Evolutionary conservation across 2,888 invertebrate genomes (phyloP).

Genomic region (Drosophila meridionalis): DNA sequence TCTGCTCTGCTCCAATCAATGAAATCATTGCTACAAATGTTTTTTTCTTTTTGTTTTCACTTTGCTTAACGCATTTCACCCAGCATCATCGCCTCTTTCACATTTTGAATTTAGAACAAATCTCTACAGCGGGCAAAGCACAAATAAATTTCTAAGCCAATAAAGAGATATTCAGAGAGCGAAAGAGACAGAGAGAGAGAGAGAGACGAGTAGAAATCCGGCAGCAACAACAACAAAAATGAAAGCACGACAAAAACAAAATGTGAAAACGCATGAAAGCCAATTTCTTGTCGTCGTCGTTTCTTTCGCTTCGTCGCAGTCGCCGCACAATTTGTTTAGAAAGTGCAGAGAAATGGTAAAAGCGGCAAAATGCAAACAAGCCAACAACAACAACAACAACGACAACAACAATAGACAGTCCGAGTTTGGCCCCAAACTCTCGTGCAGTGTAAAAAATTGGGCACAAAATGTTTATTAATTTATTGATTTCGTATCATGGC

Average conservation of each 20-base stretch:
- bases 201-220: slow-evolving; percentile 66
- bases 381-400: slow-evolving; percentile 43
- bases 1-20: slow-evolving; percentile 37
- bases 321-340: slow-evolving; percentile 81
- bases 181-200: slow-evolving; percentile 34
- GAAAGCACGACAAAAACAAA: slow-evolving; percentile 81
- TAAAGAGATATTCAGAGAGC: slow-evolving; percentile 55
- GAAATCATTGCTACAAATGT: slow-evolving; percentile 43
- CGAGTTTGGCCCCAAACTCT: slow-evolving; percentile 57
- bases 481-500: slow-evolving; percentile 67
- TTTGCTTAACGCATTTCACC: slow-evolving; percentile 66
- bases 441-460: slow-evolving; percentile 66
- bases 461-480: slow-evolving; percentile 74
- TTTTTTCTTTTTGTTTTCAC: slow-evolving; percentile 57
- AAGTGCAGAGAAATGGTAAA: slow-evolving; percentile 83
- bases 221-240: slow-evolving; percentile 54
- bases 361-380: slow-evolving; percentile 81
- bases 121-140: slow-evolving; percentile 54
- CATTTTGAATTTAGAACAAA: slow-evolving; percentile 78
- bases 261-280: slow-evolving; percentile 80
- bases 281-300: slow-evolving; percentile 60
- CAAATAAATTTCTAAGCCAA: slow-evolving; percentile 77
- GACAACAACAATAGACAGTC: slow-evolving; percentile 26
- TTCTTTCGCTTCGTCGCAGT: slow-evolving; percentile 57
- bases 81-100: slow-evolving; percentile 70